Evolutionary conservation across 1,140 invertebrate genomes (phyloP).

Genomic region (Megalopta genalis): DNA sequence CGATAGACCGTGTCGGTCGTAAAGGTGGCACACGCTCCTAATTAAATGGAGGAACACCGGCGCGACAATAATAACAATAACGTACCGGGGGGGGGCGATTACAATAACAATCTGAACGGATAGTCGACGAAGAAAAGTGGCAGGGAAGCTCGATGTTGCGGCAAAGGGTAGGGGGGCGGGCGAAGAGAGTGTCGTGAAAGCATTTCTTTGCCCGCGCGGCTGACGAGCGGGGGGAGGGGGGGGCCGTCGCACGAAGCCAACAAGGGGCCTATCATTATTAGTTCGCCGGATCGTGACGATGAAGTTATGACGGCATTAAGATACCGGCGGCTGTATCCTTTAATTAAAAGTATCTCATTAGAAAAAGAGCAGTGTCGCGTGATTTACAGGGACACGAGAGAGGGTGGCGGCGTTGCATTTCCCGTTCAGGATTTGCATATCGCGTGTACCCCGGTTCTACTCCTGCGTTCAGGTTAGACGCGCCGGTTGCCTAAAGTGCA

Average conservation of each 20-base stretch:
- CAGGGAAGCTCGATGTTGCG: too few relatives aligned
- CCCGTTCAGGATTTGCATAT: slow-evolving; percentile 70
- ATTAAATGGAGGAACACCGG: slow-evolving; percentile 21
- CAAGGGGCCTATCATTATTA: neutral
- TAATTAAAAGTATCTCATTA: slow-evolving; percentile 63
- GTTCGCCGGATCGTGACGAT: slow-evolving; percentile 26
- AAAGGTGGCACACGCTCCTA: neutral
- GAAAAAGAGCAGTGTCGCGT: slow-evolving; percentile 53
- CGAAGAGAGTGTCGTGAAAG: slow-evolving; percentile 5
- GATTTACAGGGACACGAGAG: slow-evolving; percentile 60
- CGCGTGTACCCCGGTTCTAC: too few relatives aligned
- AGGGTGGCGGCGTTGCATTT: slow-evolving; percentile 49
- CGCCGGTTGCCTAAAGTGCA: slow-evolving; percentile 30
- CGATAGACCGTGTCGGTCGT: neutral
- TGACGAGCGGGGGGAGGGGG: slow-evolving; percentile 29
- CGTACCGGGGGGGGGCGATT: neutral
- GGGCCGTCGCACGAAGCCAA: neutral
- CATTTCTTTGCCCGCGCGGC: slow-evolving; percentile 10
- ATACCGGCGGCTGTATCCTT: slow-evolving; percentile 39
- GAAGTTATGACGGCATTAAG: slow-evolving; percentile 17
- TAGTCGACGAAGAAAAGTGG: neutral
- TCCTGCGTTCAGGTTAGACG: too few relatives aligned
- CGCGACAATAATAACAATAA: too few relatives aligned
- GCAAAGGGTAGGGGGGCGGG: too few relatives aligned
- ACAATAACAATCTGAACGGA: slow-evolving; percentile 9